Base-by-base conservation (phyloP, 2,888 invertebrate species). In the Romanomermis culicivorax region DNA sequence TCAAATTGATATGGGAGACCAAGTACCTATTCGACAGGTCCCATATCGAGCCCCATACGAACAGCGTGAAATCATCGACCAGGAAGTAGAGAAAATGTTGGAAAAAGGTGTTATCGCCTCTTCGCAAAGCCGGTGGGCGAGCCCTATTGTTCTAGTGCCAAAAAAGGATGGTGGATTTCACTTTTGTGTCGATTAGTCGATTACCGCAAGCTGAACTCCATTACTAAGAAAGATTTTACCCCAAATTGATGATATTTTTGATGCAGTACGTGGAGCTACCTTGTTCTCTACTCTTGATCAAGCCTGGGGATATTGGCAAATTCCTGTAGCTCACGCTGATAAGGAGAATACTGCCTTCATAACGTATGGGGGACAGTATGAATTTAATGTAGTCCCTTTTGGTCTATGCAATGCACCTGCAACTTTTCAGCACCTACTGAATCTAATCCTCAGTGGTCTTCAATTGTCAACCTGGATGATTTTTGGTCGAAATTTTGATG, bases 401-500 rank as follows among this genome's bases (percentile, higher is more conserved):
- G n/a, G n/a, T n/a, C n/a, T n/a, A n/a, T n/a, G n/a, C n/a, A n/a
- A n/a, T n/a, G n/a, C n/a, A n/a, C n/a, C n/a, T n/a, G n/a, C n/a
- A n/a, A n/a, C n/a, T n/a, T n/a, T n/a, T n/a, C n/a, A n/a, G n/a
- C n/a, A n/a, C n/a, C n/a, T n/a, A n/a, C n/a, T n/a, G n/a, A n/a
- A n/a, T n/a, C n/a, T n/a, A n/a, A n/a, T n/a, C n/a, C n/a, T n/a
- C n/a, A n/a, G n/a, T n/a, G n/a, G n/a, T n/a, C n/a, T n/a, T n/a
- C n/a, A n/a, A n/a, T n/a, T n/a, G 50, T 49, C 29, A 27, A 49
- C 29, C 50, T 49, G 11, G 29, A 49, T 49, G 50, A 49, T 27
- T n/a, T n/a, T n/a, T n/a, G n/a, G n/a, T n/a, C n/a, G n/a, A n/a
- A n/a, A n/a, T n/a, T n/a, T n/a, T n/a, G 50, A 49, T 14, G 50